Evolutionary conservation across 1,140 invertebrate genomes (phyloP).

Genomic region (Calephelis nemesis): DNA sequence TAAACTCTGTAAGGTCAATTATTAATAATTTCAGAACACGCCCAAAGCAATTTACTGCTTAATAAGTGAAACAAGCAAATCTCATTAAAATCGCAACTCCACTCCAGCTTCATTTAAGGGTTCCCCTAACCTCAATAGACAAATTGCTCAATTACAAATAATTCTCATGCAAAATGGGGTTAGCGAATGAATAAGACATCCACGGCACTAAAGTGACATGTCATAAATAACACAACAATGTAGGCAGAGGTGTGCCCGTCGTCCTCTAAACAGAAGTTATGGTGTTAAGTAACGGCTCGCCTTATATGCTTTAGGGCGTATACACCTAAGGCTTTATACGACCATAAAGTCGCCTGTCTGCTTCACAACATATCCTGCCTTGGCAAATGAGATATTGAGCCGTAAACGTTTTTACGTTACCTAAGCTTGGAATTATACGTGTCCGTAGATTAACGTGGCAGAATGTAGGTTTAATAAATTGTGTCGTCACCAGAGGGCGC

Average conservation of each 20-base stretch:
- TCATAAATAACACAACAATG: constrained; percentile 60
- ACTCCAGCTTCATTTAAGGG: constrained; percentile 20
- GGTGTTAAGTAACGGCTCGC: constrained; percentile 55
- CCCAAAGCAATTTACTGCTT: background rate
- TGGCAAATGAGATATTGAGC: constrained; percentile 41
- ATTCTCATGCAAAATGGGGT: constrained; percentile 41
- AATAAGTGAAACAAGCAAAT: constrained; percentile 6
- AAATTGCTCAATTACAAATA: constrained; percentile 43
- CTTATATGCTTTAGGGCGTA: constrained; percentile 41
- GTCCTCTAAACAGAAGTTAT: constrained; percentile 61
- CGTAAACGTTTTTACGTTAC: constrained; percentile 31
- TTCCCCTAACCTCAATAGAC: constrained; percentile 35
- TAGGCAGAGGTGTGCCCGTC: constrained; percentile 47
- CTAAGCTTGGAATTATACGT: constrained; percentile 21
- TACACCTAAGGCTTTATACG: constrained; percentile 40
- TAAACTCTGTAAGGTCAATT: too few relatives aligned
- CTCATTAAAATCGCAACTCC: constrained; percentile 13
- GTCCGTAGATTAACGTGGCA: constrained; percentile 16
- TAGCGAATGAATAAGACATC: constrained; percentile 42
- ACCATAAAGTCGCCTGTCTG: constrained; percentile 38
- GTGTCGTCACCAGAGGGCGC: constrained; percentile 2
- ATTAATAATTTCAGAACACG: too few relatives aligned
- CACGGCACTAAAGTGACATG: constrained; percentile 48
- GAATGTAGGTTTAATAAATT: constrained; percentile 19
- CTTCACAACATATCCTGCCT: constrained; percentile 30